A percentile compares a stretch with the other conserved stretches of the same genome.
These are phyloP conservation scores for Guaruba guarouba DNA, from an alignment of 2,113 vertebrate genomes.

Conservation along the genomic window DNA sequence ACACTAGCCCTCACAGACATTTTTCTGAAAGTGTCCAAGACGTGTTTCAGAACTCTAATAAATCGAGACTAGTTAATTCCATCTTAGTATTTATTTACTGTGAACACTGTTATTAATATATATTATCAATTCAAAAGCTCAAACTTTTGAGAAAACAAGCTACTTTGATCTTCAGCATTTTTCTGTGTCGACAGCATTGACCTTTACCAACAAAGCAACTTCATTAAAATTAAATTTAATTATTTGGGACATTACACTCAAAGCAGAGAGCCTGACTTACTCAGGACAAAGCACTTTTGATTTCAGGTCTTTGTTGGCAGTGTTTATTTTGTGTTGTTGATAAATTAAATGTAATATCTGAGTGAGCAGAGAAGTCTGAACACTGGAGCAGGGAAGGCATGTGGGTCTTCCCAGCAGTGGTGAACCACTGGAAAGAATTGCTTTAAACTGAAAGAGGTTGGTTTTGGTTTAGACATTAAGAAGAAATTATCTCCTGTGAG, in stretches of 20 bases:
- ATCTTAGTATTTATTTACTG: not conserved
- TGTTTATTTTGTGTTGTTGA: not conserved
- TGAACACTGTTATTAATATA: not conserved
- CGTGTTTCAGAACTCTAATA: not conserved
- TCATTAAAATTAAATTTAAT: slow-evolving; percentile 45
- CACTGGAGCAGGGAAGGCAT: not conserved
- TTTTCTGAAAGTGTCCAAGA: not conserved
- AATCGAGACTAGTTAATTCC: not conserved
- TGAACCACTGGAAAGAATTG: not conserved
- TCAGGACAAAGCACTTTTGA: not conserved
- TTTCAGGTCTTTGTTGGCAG: not conserved
- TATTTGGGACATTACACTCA: not conserved
- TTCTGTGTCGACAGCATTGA: not conserved
- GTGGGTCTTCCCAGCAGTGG: not conserved
- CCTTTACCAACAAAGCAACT: slow-evolving; percentile 9
- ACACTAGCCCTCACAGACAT: not conserved
- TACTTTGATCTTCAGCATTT: slow-evolving; percentile 7
- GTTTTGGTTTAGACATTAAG: not conserved
- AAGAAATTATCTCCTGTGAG: not conserved
- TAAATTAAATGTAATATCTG: not conserved
- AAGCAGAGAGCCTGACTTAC: not conserved
- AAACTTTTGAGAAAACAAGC: not conserved
- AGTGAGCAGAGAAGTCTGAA: rapidly evolving
- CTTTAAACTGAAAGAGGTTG: not conserved
- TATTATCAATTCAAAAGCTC: not conserved